Percentiles rank a stretch among this genome's conserved stretches.
These are phyloP conservation scores for Boulengeromyrus knoepffleri DNA, from an alignment of 2,113 vertebrate genomes.

Conservation along the genomic window DNA sequence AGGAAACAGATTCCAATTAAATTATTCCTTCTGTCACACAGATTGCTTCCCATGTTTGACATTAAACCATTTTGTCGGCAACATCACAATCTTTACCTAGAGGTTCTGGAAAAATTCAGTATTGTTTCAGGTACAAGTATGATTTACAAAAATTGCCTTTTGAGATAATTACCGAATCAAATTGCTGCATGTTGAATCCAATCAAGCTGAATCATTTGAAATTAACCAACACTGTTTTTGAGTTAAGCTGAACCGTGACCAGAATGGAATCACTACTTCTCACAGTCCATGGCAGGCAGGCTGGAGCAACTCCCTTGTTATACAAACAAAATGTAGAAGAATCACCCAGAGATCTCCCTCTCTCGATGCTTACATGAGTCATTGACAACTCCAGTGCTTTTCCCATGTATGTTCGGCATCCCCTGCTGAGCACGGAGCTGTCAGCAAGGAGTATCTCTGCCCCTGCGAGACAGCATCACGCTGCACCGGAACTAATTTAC, in stretches of 20 bases:
- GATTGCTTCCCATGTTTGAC: background rate
- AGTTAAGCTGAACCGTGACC: background rate
- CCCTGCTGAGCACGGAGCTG: background rate
- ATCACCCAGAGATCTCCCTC: background rate
- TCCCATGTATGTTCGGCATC: background rate
- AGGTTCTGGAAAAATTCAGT: background rate
- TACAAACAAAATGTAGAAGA: background rate
- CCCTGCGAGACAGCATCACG: background rate
- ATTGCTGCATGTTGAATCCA: background rate
- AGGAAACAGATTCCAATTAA: background rate
- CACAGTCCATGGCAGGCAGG: background rate
- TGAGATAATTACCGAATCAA: background rate
- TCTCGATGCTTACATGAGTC: background rate
- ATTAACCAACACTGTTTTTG: background rate
- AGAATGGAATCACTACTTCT: background rate
- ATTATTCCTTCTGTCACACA: background rate
- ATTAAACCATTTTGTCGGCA: background rate
- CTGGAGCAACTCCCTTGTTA: background rate
- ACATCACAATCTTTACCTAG: background rate
- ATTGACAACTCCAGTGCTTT: background rate
- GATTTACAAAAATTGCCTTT: background rate
- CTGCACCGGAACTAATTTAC: conserved; percentile 1
- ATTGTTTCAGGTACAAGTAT: background rate
- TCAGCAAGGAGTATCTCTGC: background rate
- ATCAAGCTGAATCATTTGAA: background rate